These are phyloP conservation scores for Cyanistes caeruleus DNA, from an alignment of 2,113 vertebrate genomes.

Conservation along the genomic window DNA sequence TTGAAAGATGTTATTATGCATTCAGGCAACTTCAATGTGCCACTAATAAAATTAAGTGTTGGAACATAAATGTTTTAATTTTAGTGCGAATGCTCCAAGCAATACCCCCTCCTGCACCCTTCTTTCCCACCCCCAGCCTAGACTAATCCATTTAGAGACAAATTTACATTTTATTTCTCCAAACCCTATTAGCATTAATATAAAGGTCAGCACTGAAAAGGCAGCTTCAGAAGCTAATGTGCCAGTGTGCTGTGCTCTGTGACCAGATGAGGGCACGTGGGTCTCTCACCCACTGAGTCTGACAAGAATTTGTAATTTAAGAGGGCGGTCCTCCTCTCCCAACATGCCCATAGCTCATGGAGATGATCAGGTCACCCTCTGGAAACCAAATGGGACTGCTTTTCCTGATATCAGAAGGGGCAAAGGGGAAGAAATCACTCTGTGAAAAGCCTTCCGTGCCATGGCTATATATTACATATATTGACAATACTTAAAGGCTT, in stretches of 20 bases:
- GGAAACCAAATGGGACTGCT: background rate
- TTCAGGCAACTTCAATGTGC: constrained; percentile 60
- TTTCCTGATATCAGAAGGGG: background rate
- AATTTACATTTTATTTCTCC: constrained; percentile 78
- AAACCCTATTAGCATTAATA: constrained; percentile 73
- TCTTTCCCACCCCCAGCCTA: constrained; percentile 52
- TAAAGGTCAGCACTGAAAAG: constrained; percentile 71
- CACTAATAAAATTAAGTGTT: constrained; percentile 75
- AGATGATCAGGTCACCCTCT: background rate
- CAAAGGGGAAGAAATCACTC: background rate
- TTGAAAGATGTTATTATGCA: constrained; percentile 26
- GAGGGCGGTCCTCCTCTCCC: background rate
- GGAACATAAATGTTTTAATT: constrained; percentile 75
- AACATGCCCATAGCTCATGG: background rate
- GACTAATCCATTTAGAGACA: constrained; percentile 74
- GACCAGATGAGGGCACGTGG: constrained; percentile 53
- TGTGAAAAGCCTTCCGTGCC: background rate
- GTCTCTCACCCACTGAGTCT: constrained; percentile 45
- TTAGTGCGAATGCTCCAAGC: constrained; percentile 64
- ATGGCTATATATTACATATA: background rate
- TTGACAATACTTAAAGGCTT: background rate
- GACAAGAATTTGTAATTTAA: constrained; percentile 63
- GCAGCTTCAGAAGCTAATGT: constrained; percentile 63
- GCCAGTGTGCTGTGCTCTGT: constrained; percentile 55
- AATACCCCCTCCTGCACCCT: constrained; percentile 21